phyloP scores from a whole-genome alignment of 2,888 invertebrate species.

The Archips xylosteana region DNA sequence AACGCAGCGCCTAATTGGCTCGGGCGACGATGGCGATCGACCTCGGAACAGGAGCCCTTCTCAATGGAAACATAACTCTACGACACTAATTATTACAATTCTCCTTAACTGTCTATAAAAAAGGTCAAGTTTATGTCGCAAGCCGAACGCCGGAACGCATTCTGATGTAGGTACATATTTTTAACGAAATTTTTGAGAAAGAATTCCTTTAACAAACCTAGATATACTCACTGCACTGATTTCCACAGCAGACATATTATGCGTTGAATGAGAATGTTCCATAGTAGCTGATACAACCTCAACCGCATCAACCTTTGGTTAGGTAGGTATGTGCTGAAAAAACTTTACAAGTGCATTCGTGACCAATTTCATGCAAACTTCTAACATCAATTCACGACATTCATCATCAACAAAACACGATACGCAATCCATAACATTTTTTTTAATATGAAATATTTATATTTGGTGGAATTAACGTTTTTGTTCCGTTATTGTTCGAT shows the following conservation, averaged over 20 bases:
- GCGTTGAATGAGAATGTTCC: background rate
- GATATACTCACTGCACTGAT: background rate
- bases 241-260: background rate
- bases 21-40: slow-evolving; percentile 21
- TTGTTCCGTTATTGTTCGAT: slow-evolving; percentile 18
- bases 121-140: background rate
- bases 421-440: background rate
- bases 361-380: too few relatives aligned
- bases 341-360: too few relatives aligned
- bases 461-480: background rate
- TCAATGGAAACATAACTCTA: background rate
- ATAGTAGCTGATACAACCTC: background rate
- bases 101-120: too few relatives aligned
- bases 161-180: too few relatives aligned
- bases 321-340: too few relatives aligned
- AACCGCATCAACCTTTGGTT: too few relatives aligned
- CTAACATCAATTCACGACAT: background rate
- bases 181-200: too few relatives aligned
- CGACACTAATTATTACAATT: background rate
- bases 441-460: background rate
- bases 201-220: background rate
- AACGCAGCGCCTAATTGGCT: slow-evolving; percentile 40
- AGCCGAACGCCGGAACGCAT: too few relatives aligned
- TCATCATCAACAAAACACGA: background rate
- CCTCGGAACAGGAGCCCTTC: slow-evolving; percentile 10